Base-by-base conservation (phyloP, 2,113 vertebrate genomes). In the Atherinomorus stipes region DNA sequence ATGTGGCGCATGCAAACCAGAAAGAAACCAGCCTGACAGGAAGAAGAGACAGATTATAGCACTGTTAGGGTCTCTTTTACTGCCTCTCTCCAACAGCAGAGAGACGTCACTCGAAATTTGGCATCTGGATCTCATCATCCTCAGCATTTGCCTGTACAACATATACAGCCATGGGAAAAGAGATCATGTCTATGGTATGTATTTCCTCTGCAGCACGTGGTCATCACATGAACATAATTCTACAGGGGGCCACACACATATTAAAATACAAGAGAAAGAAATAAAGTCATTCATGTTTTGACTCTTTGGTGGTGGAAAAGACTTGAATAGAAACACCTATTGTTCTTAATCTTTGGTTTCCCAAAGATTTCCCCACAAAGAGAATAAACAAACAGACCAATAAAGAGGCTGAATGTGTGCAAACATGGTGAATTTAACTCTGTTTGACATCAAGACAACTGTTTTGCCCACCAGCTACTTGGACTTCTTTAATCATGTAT, bases 111-210 rank as follows among this genome's bases (percentile, higher is more conserved):
- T 62, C 2, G 25, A 72, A 71, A 73, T 77, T 13, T 85, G 84
- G 67, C 89, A 93, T 90, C 90, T 93, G 90, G 81, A 81, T 90
- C 81, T 74, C 69, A 92, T 92, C 90, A 85, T 49, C 62, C 75
- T 49, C 64, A n/a, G 61, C 42, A 54, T 82, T 83, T 85, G 83
- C 81, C 84, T 84, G 77, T 64, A 65, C 76, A 80, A 79, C 88
- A 76, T 83, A 71, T 61, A 81, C 84, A 81, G 69, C 83, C 74
- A 81, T 62, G 86, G 64, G 85, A 88, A 86, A 80, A 86, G 71
- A 82, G 84, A 86, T 89, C 86, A 82, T 63, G 68, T 60, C 85
- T 80, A 74, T 76, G 88, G 86, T 90, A 90, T 92, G 90, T 5
- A 56, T 69, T 90, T 88, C 87, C 85, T 85, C 52, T 37, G 57